Conservation (phyloP, 1,140 invertebrate species). For the Chlorops oryzae region DNA sequence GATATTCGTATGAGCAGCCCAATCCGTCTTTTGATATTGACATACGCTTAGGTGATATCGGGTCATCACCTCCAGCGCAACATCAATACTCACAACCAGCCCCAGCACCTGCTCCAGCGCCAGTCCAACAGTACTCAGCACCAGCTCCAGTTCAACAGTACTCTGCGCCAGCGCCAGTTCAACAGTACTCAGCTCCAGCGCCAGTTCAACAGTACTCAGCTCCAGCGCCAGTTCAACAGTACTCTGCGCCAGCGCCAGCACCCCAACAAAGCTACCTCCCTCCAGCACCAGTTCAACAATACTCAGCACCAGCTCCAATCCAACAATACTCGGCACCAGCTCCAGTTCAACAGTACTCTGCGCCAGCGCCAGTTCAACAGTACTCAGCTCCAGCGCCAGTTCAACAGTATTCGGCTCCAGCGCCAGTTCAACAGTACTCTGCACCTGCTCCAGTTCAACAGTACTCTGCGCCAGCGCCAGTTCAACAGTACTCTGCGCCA, state of each 20-base stretch:
- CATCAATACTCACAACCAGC: conserved; percentile 10
- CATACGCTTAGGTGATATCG: background rate
- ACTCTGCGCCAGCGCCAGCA: conserved; percentile 15
- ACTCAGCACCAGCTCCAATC: conserved; percentile 8
- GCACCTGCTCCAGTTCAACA: conserved; percentile 1
- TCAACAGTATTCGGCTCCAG: conserved; percentile 10
- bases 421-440: background rate
- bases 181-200: too few relatives aligned
- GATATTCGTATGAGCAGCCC: conserved; percentile 31
- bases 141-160: background rate
- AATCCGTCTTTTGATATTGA: conserved; percentile 30
- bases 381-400: conserved; percentile 5
- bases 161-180: background rate
- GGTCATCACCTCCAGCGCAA: background rate
- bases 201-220: conserved; percentile 25
- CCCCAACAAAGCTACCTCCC: background rate
- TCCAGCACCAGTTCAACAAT: background rate
- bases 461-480: conserved; percentile 1
- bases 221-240: conserved; percentile 9
- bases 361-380: conserved; percentile 11
- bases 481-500: conserved; percentile 8
- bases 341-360: conserved; percentile 6
- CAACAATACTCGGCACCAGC: conserved; percentile 12
- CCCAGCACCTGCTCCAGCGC: conserved; percentile 8
- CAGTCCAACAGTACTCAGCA: background rate